Conservation (phyloP, 1,140 invertebrate species). For the Listronotus bonariensis region DNA sequence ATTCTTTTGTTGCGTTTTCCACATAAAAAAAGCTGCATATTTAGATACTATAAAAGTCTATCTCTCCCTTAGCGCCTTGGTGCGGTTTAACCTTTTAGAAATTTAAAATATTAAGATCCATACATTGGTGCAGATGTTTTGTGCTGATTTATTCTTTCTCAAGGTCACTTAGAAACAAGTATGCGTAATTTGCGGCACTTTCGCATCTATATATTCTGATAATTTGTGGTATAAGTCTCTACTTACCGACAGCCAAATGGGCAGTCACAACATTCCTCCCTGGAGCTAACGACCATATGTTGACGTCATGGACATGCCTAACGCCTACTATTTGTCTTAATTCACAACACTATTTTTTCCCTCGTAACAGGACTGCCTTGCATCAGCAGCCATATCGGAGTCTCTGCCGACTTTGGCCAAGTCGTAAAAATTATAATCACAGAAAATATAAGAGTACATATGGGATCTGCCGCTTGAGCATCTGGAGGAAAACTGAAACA, state of each 20-base stretch:
- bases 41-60: too few species aligned
- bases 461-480: constrained; percentile 81
- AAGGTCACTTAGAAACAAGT: too few species aligned
- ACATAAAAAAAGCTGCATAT: too few species aligned
- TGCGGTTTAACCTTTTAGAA: too few species aligned
- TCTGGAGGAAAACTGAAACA: constrained; percentile 62
- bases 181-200: too few species aligned
- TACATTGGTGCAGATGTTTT: too few species aligned
- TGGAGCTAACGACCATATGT: constrained; percentile 80
- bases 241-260: constrained; percentile 76
- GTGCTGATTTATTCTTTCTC: too few species aligned
- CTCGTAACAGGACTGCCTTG: constrained; percentile 76
- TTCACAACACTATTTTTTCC: constrained; percentile 57
- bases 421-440: constrained; percentile 83
- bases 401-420: constrained; percentile 72
- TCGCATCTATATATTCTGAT: too few species aligned
- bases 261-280: constrained; percentile 72
- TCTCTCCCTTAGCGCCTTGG: too few species aligned
- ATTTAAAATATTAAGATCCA: too few species aligned
- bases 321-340: constrained; percentile 69
- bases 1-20: too few species aligned
- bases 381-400: constrained; percentile 73
- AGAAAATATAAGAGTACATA: constrained; percentile 89
- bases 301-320: constrained; percentile 75
- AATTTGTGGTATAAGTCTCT: too few species aligned